Evolutionary conservation across 2,113 vertebrate genomes (phyloP).

Genomic region (Hipposideros armiger): DNA sequence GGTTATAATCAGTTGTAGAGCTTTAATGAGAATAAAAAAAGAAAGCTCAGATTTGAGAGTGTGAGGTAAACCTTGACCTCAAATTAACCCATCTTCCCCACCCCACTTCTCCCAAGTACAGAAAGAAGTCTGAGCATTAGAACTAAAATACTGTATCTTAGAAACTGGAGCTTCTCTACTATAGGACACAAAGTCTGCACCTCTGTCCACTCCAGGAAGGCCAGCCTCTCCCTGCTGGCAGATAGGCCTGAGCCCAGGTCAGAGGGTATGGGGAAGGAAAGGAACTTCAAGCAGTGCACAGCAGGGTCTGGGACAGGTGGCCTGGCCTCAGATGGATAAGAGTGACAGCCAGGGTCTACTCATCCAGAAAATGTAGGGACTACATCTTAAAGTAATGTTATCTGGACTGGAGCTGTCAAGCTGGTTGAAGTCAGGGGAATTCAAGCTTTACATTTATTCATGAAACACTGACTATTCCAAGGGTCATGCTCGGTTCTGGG

Average conservation of each 20-base stretch:
- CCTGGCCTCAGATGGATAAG: no score
- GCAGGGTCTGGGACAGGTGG: no score
- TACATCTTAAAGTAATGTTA: rapidly evolving
- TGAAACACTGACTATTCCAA: background rate
- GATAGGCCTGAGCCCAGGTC: no score
- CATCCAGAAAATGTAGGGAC: no score
- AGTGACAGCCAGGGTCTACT: background rate
- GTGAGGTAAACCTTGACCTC: background rate
- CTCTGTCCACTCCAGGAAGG: no score
- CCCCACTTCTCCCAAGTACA: background rate
- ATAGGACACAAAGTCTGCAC: background rate
- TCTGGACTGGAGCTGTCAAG: no score
- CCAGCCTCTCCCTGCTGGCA: background rate
- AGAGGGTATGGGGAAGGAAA: background rate
- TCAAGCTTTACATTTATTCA: background rate
- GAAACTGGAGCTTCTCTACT: background rate
- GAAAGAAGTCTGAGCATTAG: background rate
- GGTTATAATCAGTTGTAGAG: background rate
- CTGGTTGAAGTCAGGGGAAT: background rate
- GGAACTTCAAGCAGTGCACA: rapidly evolving
- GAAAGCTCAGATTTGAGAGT: background rate
- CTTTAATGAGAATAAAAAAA: background rate
- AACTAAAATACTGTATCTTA: no score
- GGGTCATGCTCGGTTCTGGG: background rate
- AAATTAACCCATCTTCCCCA: background rate